Percentiles rank a stretch among this genome's conserved stretches.
Evolutionary conservation across 2,113 vertebrate genomes (phyloP).

Genomic region (Prunella himalayana): DNA sequence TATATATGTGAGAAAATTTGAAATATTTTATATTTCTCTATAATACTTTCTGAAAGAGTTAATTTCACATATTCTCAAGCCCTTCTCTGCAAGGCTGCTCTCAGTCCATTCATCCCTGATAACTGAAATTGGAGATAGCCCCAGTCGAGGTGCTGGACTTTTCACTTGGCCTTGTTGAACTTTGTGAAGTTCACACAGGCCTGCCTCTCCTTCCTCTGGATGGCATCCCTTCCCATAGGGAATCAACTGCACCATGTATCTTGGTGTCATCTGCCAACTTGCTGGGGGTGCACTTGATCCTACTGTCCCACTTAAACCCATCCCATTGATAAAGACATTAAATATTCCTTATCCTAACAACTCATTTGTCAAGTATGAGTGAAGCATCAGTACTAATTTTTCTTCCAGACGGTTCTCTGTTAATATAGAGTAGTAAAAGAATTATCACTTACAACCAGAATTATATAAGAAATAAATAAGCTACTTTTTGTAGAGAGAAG

Average conservation of each 20-base stretch:
- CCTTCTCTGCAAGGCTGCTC: neutral
- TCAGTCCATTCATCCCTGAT: neutral
- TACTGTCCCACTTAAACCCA: neutral
- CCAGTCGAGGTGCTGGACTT: neutral
- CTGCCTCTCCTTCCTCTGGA: neutral
- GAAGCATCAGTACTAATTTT: neutral
- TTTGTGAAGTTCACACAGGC: neutral
- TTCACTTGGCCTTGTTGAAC: neutral
- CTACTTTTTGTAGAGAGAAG: neutral
- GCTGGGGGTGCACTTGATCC: accelerated
- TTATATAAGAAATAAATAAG: neutral
- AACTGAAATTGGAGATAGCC: accelerated
- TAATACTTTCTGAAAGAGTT: neutral
- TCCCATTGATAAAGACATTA: neutral
- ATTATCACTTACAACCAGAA: neutral
- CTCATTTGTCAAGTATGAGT: neutral
- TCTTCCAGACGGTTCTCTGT: neutral
- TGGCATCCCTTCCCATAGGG: neutral
- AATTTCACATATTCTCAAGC: neutral
- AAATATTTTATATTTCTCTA: neutral
- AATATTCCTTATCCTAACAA: neutral
- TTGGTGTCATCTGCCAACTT: neutral
- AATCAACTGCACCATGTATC: accelerated
- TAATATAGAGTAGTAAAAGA: neutral
- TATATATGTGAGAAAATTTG: neutral